Evolutionary conservation across 1,140 invertebrate species (phyloP), one percentile per base, ranked within the genome.

Genomic region (Nylanderia fulva): DNA sequence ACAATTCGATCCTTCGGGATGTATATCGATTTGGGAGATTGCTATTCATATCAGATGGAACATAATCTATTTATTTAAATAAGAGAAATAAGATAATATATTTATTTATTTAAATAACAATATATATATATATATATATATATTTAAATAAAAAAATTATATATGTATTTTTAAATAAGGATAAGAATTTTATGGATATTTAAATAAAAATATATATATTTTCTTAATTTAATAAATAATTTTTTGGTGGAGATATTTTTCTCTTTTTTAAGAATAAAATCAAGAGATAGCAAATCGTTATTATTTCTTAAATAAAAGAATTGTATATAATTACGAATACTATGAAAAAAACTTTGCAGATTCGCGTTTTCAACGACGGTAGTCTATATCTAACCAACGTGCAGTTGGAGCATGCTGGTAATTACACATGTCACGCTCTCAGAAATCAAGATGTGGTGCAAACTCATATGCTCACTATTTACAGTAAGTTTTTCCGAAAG

Each of bases 341-440:
- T n/a, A n/a, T 11, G 7, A 56, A 56, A 13, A 5, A 9, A 39
- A 2, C 24, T 69, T 86, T 85, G 6, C 48, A 96, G 91, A 94
- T 97, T 68, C 94, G 96, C 60, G 96, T 97, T 9, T 97, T 97
- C 92, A 96, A 95, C 52, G 97, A 97, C 88, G 97, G 97, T 0
- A 97, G 97, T 27, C 94, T 98, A 11, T 98, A 97, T 93, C 95
- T 98, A 69, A 97, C 96, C 42, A 96, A 96, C 68, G 96, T 98
- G 58, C 97, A 97, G 87, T 95, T 98, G 42, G 95, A 97, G 27
- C 97, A 98, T 91, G 96, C 97, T 36, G 97, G 97, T 13, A 98
- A 98, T 95, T 98, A 97, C 93, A 97, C 97, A 0, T 98, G 97
- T 92, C 96, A 97, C 90, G 97, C 97, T 29, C 95, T 97, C 86